Evolutionary conservation across 2,113 vertebrate species (phyloP).

Genomic region (Myrmophylax atrothorax): DNA sequence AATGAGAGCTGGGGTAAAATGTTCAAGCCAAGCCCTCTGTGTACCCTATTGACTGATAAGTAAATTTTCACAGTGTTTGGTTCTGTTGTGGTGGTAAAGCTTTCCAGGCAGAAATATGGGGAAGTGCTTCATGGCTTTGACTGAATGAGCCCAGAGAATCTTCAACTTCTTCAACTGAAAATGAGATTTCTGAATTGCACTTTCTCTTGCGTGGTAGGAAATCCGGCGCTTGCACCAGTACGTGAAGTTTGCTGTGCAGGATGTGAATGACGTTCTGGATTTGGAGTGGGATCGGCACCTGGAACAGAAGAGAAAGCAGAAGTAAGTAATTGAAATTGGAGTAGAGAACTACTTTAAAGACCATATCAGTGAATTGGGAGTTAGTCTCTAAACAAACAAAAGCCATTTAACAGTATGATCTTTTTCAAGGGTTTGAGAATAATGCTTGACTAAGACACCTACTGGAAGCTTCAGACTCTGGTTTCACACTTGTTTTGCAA

Average conservation of each 20-base stretch:
- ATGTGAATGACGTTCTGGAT: constrained; percentile 92
- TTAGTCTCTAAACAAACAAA: background rate
- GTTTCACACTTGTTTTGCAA: rapidly evolving
- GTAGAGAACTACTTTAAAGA: background rate
- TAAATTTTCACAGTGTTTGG: background rate
- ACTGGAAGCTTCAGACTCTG: background rate
- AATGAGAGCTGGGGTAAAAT: background rate
- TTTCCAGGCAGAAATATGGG: background rate
- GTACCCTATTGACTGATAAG: background rate
- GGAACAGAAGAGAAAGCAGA: constrained; percentile 89
- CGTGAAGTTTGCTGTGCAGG: constrained; percentile 91
- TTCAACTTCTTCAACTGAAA: background rate
- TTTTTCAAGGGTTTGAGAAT: background rate
- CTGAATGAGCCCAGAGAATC: background rate
- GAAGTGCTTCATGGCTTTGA: background rate
- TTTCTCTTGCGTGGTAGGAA: constrained; percentile 75
- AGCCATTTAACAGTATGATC: background rate
- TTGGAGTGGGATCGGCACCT: constrained; percentile 93
- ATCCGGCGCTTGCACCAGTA: constrained; percentile 94
- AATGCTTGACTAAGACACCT: background rate
- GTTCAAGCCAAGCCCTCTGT: background rate
- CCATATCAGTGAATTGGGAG: background rate
- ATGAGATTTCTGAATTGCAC: background rate
- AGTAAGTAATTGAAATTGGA: constrained; percentile 70
- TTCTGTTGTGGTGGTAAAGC: background rate